These are phyloP conservation scores for Drosophila demipolita DNA, from an alignment of 2,888 invertebrate genomes.

Conservation along the genomic window DNA sequence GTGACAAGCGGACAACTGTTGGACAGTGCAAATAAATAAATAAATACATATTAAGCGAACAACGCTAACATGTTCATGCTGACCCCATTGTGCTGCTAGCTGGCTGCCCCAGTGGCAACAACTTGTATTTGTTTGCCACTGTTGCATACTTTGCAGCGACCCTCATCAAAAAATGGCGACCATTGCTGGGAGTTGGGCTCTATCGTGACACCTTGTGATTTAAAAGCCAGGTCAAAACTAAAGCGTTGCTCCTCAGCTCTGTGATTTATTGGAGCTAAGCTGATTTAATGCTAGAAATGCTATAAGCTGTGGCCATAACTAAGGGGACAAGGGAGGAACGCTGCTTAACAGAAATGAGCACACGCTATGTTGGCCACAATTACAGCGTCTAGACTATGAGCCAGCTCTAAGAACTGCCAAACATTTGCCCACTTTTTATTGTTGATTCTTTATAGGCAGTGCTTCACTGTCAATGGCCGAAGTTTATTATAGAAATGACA, in stretches of 20 bases:
- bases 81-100: slow-evolving; percentile 53
- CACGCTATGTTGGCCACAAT: slow-evolving; percentile 62
- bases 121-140: slow-evolving; percentile 26
- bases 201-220: slow-evolving; percentile 74
- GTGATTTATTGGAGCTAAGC: slow-evolving; percentile 66
- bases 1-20: slow-evolving; percentile 73
- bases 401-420: slow-evolving; percentile 58
- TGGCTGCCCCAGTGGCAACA: slow-evolving; percentile 38
- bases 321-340: background rate
- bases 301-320: slow-evolving; percentile 53
- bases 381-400: slow-evolving; percentile 66
- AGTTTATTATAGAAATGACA: slow-evolving; percentile 77
- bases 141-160: slow-evolving; percentile 55
- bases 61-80: slow-evolving; percentile 57
- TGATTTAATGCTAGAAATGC: slow-evolving; percentile 68
- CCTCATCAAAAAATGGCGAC: slow-evolving; percentile 64
- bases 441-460: slow-evolving; percentile 27
- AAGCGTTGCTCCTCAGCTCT: slow-evolving; percentile 52
- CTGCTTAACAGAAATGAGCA: slow-evolving; percentile 21
- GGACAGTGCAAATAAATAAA: slow-evolving; percentile 74
- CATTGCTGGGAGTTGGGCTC: slow-evolving; percentile 7
- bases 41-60: slow-evolving; percentile 63
- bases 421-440: slow-evolving; percentile 39
- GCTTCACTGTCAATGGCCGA: slow-evolving; percentile 48
- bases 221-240: slow-evolving; percentile 71